Base-by-base conservation (phyloP, 2,797 vertebrate genomes). In the Geotrypetes seraphini region DNA sequence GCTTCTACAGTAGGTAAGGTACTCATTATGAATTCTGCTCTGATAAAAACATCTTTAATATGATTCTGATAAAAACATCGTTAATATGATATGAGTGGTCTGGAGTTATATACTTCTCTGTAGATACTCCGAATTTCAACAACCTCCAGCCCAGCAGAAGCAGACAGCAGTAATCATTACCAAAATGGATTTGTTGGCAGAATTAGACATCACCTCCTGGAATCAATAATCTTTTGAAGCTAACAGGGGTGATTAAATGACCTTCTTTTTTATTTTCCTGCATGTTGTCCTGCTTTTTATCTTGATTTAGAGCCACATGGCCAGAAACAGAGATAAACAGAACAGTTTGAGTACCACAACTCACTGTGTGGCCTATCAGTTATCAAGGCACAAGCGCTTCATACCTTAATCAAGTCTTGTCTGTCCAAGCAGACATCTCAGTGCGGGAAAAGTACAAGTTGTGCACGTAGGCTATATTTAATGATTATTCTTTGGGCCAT, bases 141-240 rank as follows among this genome's bases (percentile, higher is more conserved):
- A 82, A 74, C 74, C 68, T 71, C 42, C 39, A 69, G 43, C 59
- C 74, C 75, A 69, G 75, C 39, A 75, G 74, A 77, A 73, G 64
- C 47, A 66, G 63, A 70, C 51, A 59, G 50, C 66, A 71, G 74
- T 77, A 79, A 83, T 82, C 74, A 79, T 76, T 75, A 69, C 66
- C 66, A 60, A 76, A 78, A 82, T 81, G 60, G 72, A 81, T 82
- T 84, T 84, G 78, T 76, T 74, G 63, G 66, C 71, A 83, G 71
- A 80, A 84, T 82, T 83, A 80, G 77, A 79, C 64, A 77, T 76
- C 66, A 75, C 65, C 71, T 82, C 60, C 49, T 69, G 46, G 51
- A 82, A 83, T 82, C 81, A 74, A 83, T 85, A 79, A 82, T 81
- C 70, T 84, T 82, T 81, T 82, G 71, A 82, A 73, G 60, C 57